A percentile compares a stretch with the other conserved stretches of the same genome.
phyloP scores from a whole-genome alignment of 2,797 vertebrate species.

The Periparus ater region DNA sequence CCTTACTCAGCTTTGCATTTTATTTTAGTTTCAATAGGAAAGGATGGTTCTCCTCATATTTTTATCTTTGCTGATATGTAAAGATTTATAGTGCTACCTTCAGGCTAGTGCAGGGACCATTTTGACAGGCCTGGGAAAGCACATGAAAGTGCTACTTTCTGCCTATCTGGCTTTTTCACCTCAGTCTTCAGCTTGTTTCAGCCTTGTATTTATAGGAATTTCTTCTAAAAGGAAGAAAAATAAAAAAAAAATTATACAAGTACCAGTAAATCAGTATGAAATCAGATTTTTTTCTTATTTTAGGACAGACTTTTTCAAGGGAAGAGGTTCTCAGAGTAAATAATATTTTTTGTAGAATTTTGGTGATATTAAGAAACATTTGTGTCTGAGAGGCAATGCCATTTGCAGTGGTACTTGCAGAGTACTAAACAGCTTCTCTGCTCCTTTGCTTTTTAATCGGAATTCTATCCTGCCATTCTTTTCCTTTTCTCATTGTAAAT shows the following conservation, averaged over 20 bases:
- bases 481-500: not conserved
- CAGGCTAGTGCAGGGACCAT: not conserved
- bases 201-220: not conserved
- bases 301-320: not conserved
- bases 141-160: not conserved
- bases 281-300: not conserved
- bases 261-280: not conserved
- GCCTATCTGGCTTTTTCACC: not conserved
- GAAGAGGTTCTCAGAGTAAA: not conserved
- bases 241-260: not conserved
- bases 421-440: not conserved
- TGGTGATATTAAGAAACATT: not conserved
- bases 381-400: not conserved
- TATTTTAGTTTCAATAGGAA: not conserved
- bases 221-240: not conserved
- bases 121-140: not conserved
- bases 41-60: not conserved
- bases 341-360: not conserved
- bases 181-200: not conserved
- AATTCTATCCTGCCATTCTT: not conserved
- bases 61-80: not conserved
- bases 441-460: not conserved
- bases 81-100: not conserved
- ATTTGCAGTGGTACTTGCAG: not conserved
- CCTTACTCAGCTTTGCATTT: not conserved